Evolutionary conservation across 2,797 vertebrate genomes (phyloP), one percentile per base, ranked within the genome.

Genomic region (Cossypha polioptera): DNA sequence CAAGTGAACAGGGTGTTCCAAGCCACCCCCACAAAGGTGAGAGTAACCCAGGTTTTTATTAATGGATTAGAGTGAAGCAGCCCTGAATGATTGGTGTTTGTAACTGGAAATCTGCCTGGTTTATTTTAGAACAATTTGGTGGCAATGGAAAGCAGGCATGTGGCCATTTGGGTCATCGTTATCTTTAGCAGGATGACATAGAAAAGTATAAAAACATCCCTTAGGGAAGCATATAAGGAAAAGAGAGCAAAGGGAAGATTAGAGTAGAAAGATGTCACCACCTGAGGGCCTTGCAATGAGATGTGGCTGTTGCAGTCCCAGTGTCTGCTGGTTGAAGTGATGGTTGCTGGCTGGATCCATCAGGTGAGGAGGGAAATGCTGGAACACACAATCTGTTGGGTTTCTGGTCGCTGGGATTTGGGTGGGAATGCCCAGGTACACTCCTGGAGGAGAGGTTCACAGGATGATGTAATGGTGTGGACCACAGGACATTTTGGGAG

Each of bases 51-150:
- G 40, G 24, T 20, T 65, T 40, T 24, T 40, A 7, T 11, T 9
- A 48, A 17, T 42, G 42, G 35, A 17, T 48, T 63, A 21, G 43
- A 50, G 20, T 14, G 50, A 42, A 73, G 35, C 9, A 11, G 10
- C 7, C 14, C 20, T 8, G 35, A 48, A 11, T 2, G 7, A 24
- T 33, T 0, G 0, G 19, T 33, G 15, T 63, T 55, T 25, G 35
- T 9, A 29, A 33, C 26, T 25, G 36, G 3, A 20, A 7, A 55
- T 13, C 13, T 33, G 7, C 7, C 1, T 13, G 16, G n/a, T 36
- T 45, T 40, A 5, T 33, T 73, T 35, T 20, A 35, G 58, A 55
- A 16, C 4, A 14, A 6, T 33, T 33, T 65, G 29, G 33, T 24
- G 33, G 33, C 58, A 55, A 24, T 10, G 24, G 24, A 48, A 47